A percentile compares a stretch with the other conserved stretches of the same genome.
Conservation (phyloP, 2,888 invertebrate species). For the Eupeodes luniger region DNA sequence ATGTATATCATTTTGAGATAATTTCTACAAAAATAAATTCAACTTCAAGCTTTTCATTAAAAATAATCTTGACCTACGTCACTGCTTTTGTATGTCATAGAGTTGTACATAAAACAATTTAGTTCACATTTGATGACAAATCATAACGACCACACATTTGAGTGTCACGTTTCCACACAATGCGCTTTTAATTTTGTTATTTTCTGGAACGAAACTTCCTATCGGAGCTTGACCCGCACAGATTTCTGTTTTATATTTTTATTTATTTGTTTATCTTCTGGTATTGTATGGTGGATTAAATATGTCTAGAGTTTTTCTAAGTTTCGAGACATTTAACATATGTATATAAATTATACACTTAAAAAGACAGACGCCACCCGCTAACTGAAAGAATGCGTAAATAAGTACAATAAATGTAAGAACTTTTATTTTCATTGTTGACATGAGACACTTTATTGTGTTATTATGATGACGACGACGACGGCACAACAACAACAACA, state of each 20-base stretch:
- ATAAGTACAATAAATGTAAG: too few species aligned
- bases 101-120: neutral
- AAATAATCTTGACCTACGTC: neutral
- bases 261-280: conserved; percentile 4
- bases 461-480: neutral
- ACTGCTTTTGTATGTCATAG: neutral
- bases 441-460: conserved; percentile 6
- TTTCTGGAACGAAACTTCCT: conserved; percentile 23
- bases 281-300: neutral
- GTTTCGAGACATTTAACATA: neutral
- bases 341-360: neutral
- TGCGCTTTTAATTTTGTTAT: conserved; percentile 2
- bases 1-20: too few species aligned
- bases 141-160: neutral
- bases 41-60: neutral
- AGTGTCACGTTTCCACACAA: conserved; percentile 22
- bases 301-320: neutral
- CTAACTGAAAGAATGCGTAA: neutral
- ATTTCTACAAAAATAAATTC: neutral
- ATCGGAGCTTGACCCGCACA: conserved; percentile 35
- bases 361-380: neutral
- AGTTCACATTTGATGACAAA: conserved; percentile 9
- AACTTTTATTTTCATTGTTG: conserved; percentile 21
- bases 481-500: too few species aligned
- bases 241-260: neutral